Evolutionary conservation across 1,140 invertebrate species (phyloP).

Genomic region (Drosophila subobscura): DNA sequence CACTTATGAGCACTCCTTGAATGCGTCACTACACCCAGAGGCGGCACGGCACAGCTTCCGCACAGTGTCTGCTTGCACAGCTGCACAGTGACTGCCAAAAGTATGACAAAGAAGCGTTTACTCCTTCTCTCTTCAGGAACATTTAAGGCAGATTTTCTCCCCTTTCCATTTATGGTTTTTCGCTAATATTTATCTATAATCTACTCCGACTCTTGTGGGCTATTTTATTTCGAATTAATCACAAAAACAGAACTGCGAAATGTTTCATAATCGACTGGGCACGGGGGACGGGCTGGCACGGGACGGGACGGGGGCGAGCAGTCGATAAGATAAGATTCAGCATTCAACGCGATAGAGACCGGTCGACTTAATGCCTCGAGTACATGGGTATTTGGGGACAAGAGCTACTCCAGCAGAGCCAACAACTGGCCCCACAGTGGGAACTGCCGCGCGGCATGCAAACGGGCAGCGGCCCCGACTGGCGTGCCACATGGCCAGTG

Average conservation of each 20-base stretch:
- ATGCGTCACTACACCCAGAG: constrained; percentile 10
- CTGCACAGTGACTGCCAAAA: constrained; percentile 1
- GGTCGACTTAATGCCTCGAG: constrained; percentile 41
- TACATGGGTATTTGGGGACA: constrained; percentile 35
- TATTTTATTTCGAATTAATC: constrained; percentile 58
- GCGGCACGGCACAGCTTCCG: constrained; percentile 36
- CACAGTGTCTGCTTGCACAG: constrained; percentile 18
- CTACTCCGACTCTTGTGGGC: not conserved
- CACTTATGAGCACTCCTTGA: constrained; percentile 30
- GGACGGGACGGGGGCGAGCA: constrained; percentile 3
- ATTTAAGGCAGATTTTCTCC: too few relatives aligned
- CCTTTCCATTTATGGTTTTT: too few relatives aligned
- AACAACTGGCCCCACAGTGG: constrained; percentile 29
- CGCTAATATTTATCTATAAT: too few relatives aligned
- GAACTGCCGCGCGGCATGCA: not conserved
- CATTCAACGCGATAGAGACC: constrained; percentile 30
- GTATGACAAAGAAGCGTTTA: not conserved
- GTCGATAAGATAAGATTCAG: constrained; percentile 51
- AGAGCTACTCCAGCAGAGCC: constrained; percentile 26
- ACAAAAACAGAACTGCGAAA: constrained; percentile 49
- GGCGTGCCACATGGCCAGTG: constrained; percentile 37
- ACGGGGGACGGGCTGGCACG: not conserved
- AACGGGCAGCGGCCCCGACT: not conserved
- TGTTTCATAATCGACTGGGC: constrained; percentile 57
- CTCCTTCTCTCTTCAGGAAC: too few relatives aligned